phyloP scores from a whole-genome alignment of 2,113 vertebrate genomes.

The Lates calcarifer region DNA sequence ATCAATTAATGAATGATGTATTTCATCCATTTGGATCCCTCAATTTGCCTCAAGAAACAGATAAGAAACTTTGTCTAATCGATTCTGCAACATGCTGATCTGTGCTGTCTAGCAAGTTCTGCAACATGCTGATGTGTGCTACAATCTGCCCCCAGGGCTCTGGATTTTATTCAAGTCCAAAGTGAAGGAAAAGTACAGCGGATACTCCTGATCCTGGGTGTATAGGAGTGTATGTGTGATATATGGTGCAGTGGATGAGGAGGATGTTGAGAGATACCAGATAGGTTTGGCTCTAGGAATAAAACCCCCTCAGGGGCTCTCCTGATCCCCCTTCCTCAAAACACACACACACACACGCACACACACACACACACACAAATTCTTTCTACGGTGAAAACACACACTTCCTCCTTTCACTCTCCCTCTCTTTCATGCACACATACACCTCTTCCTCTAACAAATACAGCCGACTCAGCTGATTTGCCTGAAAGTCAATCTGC shows the following conservation, averaged over 20 bases:
- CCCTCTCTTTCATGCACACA: slow-evolving; percentile 47
- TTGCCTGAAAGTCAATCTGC: slow-evolving; percentile 80
- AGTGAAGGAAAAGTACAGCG: slow-evolving; percentile 68
- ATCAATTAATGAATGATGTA: slow-evolving; percentile 39
- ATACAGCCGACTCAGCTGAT: slow-evolving; percentile 76
- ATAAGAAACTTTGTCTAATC: slow-evolving; percentile 69
- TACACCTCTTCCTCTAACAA: slow-evolving; percentile 49
- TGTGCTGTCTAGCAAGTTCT: slow-evolving; percentile 76
- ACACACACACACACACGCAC: not conserved
- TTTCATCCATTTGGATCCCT: slow-evolving; percentile 43
- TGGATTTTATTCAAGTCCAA: slow-evolving; percentile 66
- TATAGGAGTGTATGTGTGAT: slow-evolving; percentile 59
- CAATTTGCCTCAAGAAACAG: slow-evolving; percentile 60
- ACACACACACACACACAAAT: slow-evolving; percentile 22
- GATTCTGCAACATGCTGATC: slow-evolving; percentile 78
- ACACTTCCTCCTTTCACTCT: slow-evolving; percentile 52
- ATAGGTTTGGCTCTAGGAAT: slow-evolving; percentile 73
- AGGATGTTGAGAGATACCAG: slow-evolving; percentile 77
- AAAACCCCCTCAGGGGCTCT: slow-evolving; percentile 71
- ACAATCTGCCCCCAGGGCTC: slow-evolving; percentile 64
- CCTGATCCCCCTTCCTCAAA: slow-evolving; percentile 62
- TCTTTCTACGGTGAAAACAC: slow-evolving; percentile 50
- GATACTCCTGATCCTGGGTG: slow-evolving; percentile 59
- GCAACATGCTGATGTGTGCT: slow-evolving; percentile 80
- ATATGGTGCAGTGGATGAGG: slow-evolving; percentile 66